Conservation (phyloP, 2,113 vertebrate species). For the Mesitornis unicolor region DNA sequence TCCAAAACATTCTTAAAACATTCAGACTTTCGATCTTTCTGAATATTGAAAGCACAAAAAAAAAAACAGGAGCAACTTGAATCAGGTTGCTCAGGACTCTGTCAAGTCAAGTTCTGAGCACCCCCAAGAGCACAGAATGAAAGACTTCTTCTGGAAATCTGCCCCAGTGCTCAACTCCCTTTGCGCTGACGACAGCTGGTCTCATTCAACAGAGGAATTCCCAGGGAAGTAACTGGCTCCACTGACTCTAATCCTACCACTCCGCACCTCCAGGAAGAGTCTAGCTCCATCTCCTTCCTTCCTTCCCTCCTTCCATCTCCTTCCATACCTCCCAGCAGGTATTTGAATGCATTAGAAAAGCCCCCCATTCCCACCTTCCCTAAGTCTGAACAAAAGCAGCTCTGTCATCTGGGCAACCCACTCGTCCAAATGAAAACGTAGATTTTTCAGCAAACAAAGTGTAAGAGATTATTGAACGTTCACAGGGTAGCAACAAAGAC, state of each 20-base stretch:
- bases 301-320: background rate
- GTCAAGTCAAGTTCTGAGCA: background rate
- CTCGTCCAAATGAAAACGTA: background rate
- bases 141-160: background rate
- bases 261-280: background rate
- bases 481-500: background rate
- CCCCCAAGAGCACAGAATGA: background rate
- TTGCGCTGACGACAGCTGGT: background rate
- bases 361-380: background rate
- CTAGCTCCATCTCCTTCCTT: background rate
- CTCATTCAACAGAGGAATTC: background rate
- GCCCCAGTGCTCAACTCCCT: background rate
- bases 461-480: background rate
- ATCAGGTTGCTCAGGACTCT: background rate
- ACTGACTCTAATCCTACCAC: background rate
- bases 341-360: background rate
- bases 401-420: background rate
- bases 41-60: background rate
- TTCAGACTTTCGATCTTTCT: background rate
- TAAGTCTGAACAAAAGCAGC: background rate
- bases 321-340: background rate
- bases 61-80: background rate
- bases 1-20: background rate
- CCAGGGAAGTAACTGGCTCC: background rate
- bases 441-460: background rate